phyloP scores from a whole-genome alignment of 2,113 vertebrate genomes.

The Capra hircus region DNA sequence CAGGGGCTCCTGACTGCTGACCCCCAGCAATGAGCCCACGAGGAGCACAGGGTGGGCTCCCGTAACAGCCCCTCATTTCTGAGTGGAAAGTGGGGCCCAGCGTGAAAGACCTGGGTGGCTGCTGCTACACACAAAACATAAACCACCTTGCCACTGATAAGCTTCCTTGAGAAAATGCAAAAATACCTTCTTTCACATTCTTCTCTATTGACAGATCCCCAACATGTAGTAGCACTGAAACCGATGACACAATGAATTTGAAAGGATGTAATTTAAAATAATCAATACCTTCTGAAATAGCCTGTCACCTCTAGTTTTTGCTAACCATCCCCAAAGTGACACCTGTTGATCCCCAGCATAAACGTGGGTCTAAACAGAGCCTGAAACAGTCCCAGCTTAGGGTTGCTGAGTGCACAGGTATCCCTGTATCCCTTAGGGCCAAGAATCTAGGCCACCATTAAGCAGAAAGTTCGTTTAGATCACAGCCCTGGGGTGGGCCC shows the following conservation, averaged over 20 bases:
- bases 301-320: background rate
- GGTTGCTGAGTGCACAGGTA: background rate
- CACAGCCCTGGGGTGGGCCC: background rate
- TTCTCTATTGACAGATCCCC: background rate
- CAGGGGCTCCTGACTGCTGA: rapidly evolving
- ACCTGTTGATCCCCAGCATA: background rate
- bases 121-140: background rate
- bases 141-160: background rate
- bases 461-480: background rate
- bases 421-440: background rate
- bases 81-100: background rate
- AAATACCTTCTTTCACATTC: background rate
- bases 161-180: background rate
- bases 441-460: background rate
- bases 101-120: background rate
- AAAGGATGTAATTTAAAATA: background rate
- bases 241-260: rapidly evolving
- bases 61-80: background rate
- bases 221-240: rapidly evolving
- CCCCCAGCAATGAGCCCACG: rapidly evolving
- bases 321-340: background rate
- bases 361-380: background rate
- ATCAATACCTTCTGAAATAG: background rate
- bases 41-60: background rate
- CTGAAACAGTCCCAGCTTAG: background rate